A percentile compares a stretch with the other conserved stretches of the same genome.
phyloP scores from a whole-genome alignment of 1,140 invertebrate species.

The Lordiphosa mommai region DNA sequence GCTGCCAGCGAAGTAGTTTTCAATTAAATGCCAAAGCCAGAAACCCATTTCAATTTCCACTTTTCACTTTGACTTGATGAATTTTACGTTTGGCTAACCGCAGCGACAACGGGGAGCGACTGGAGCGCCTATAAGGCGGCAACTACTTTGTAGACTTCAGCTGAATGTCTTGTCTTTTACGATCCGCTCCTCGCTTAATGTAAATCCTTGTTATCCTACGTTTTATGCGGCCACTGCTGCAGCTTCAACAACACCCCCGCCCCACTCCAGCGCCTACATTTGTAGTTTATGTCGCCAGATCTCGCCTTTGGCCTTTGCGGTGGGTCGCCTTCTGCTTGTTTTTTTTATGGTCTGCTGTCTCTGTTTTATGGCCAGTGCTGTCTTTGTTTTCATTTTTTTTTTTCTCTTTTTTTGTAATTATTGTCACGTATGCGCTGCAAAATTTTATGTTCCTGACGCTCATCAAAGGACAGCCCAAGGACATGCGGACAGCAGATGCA shows the following conservation, averaged over 20 bases:
- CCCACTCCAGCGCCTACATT: not conserved
- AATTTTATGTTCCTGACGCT: constrained; percentile 15
- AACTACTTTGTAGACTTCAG: constrained; percentile 12
- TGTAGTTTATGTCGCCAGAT: constrained; percentile 11
- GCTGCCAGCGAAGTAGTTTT: constrained; percentile 15
- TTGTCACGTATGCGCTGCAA: constrained; percentile 23
- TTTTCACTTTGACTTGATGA: constrained; percentile 18
- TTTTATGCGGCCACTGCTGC: constrained; percentile 16
- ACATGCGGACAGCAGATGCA: not conserved
- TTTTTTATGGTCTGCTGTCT: constrained; percentile 11
- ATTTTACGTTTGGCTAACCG: constrained; percentile 16
- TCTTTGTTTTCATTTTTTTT: not conserved
- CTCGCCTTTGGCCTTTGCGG: constrained; percentile 3
- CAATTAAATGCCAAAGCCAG: constrained; percentile 10
- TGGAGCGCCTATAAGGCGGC: constrained; percentile 14
- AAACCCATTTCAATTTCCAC: constrained; percentile 5
- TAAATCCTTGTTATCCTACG: constrained; percentile 24
- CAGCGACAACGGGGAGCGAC: not conserved
- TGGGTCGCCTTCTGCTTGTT: not conserved
- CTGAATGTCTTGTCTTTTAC: constrained; percentile 7
- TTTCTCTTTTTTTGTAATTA: constrained; percentile 17
- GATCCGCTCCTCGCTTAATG: constrained; percentile 10
- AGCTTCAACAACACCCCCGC: not conserved
- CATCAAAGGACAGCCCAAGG: not conserved
- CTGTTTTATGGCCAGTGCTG: constrained; percentile 8